Evolutionary conservation across 1,140 invertebrate species (phyloP).

Genomic region (Sitobion miscanthi): DNA sequence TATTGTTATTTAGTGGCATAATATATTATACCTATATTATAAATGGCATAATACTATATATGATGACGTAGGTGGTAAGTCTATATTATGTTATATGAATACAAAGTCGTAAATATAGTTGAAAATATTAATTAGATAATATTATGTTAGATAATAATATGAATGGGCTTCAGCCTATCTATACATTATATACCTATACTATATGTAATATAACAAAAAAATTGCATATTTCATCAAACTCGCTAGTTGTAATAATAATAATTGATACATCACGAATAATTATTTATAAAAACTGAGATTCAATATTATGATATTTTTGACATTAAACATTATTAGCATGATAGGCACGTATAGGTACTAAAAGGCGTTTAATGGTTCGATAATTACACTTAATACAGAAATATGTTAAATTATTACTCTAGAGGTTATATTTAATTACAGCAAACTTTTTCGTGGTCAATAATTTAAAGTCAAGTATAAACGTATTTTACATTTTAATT

Average conservation of each 20-base stretch:
- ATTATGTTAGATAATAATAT: background rate
- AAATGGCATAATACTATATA: background rate
- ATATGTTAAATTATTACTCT: constrained; percentile 16
- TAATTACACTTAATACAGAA: background rate
- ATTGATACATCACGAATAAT: background rate
- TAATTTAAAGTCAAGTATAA: background rate
- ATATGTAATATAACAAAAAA: too few species aligned
- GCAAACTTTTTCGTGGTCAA: background rate
- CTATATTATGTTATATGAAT: background rate
- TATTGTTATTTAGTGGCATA: too few species aligned
- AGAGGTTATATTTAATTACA: constrained; percentile 32
- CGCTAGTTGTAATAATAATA: background rate
- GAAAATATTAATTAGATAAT: background rate
- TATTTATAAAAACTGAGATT: background rate
- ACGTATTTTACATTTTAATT: background rate
- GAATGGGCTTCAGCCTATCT: background rate
- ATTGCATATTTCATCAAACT: background rate
- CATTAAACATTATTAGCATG: background rate
- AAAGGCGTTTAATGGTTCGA: background rate
- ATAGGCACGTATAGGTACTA: background rate
- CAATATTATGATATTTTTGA: background rate
- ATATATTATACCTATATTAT: too few species aligned
- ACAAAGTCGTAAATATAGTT: background rate
- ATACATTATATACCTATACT: background rate
- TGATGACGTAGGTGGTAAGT: background rate